Evolutionary conservation across 2,113 vertebrate species (phyloP).

Genomic region (Brienomyrus brachyistius): DNA sequence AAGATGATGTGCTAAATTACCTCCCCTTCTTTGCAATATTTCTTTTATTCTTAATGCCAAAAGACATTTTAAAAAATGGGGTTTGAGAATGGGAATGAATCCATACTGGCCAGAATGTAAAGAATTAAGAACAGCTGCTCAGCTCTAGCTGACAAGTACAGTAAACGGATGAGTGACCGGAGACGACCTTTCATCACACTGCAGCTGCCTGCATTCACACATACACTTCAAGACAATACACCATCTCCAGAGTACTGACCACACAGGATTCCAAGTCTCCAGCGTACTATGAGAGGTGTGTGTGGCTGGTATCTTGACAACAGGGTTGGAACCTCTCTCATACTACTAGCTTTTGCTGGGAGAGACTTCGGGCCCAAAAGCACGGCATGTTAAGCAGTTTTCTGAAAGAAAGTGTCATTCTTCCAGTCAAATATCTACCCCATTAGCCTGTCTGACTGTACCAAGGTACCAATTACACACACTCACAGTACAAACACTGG

Average conservation of each 20-base stretch:
- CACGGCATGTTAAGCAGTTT: neutral
- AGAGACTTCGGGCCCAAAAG: neutral
- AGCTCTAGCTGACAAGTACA: neutral
- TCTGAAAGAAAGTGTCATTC: neutral
- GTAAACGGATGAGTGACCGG: neutral
- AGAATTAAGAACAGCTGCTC: neutral
- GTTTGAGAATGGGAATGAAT: neutral
- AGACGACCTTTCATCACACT: neutral
- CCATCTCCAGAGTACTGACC: constrained; percentile 11
- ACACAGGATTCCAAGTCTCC: neutral
- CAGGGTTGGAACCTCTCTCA: neutral
- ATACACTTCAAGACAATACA: constrained; percentile 16
- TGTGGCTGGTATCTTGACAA: constrained; percentile 15
- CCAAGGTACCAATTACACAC: neutral
- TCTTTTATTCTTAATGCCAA: neutral
- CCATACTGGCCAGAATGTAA: neutral
- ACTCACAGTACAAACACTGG: neutral
- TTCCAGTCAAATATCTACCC: neutral
- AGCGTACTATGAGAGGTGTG: constrained; percentile 2
- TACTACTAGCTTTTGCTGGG: neutral
- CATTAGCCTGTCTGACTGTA: neutral
- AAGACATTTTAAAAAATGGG: neutral
- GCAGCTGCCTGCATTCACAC: neutral
- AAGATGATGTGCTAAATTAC: neutral
- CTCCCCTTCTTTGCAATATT: neutral